Evolutionary conservation across 2,797 vertebrate genomes (phyloP).

Genomic region (Paramormyrops hopkinsi): DNA sequence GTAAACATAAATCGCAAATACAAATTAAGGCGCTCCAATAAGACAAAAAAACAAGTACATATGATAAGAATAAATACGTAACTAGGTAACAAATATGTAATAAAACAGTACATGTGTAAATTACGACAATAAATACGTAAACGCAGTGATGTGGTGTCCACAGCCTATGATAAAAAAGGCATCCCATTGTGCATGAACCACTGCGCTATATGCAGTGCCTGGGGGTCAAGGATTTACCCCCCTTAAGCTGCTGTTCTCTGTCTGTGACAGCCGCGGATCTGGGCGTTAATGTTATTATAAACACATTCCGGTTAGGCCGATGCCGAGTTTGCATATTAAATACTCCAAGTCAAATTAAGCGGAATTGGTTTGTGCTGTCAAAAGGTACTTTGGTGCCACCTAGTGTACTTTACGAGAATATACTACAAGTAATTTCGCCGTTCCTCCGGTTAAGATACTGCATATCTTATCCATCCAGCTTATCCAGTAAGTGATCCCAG

Average conservation of each 20-base stretch:
- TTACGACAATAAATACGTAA: not conserved
- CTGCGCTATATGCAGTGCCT: not conserved
- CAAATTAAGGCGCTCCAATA: not conserved
- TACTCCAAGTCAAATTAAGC: not conserved
- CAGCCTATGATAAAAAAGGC: not conserved
- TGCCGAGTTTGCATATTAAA: not conserved
- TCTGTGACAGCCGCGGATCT: not conserved
- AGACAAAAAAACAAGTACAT: not conserved
- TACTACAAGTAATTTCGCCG: not conserved
- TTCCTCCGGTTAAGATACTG: not conserved
- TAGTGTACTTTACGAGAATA: not conserved
- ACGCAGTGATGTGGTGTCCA: not conserved
- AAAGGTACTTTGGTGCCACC: slow-evolving; percentile 2
- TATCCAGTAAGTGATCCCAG: not conserved
- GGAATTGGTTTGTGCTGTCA: not conserved
- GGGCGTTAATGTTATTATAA: not conserved
- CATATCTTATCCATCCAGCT: not conserved
- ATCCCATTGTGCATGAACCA: not conserved
- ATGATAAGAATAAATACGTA: not conserved
- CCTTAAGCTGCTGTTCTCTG: not conserved
- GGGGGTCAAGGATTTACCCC: not conserved
- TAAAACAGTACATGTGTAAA: not conserved
- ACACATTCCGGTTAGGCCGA: not conserved
- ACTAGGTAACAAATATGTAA: not conserved
- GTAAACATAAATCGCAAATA: not conserved